phyloP scores from a whole-genome alignment of 2,888 invertebrate genomes.

The Hirtodrosophila duncani region DNA sequence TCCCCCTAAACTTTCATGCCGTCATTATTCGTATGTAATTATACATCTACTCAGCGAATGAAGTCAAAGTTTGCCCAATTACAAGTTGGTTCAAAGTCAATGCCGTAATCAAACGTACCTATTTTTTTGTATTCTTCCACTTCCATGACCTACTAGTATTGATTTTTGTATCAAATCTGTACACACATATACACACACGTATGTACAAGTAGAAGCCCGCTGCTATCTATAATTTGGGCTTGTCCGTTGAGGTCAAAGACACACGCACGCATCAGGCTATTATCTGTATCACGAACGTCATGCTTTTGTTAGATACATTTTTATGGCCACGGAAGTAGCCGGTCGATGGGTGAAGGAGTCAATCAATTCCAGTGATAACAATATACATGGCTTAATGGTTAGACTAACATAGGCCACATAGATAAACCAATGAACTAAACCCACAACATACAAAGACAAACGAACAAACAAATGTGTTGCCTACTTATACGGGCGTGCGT shows the following conservation, averaged over 20 bases:
- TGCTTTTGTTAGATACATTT: constrained; percentile 1
- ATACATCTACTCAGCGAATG: too few species aligned
- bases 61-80: too few species aligned
- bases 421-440: not conserved
- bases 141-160: constrained; percentile 5
- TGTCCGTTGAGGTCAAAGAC: constrained; percentile 41
- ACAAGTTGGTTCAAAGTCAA: not conserved
- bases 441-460: constrained; percentile 3
- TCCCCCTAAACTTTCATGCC: too few species aligned
- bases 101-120: not conserved
- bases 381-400: constrained; percentile 30
- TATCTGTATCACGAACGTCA: constrained; percentile 13
- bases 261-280: constrained; percentile 16
- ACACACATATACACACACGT: not conserved
- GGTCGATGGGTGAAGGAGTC: constrained; percentile 29
- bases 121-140: not conserved
- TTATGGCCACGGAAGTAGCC: constrained; percentile 1
- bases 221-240: constrained; percentile 34
- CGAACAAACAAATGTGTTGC: constrained; percentile 34
- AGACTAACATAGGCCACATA: constrained; percentile 1
- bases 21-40: too few species aligned
- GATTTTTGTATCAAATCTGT: constrained; percentile 30
- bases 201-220: not conserved
- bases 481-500: constrained; percentile 44
- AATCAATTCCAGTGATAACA: constrained; percentile 43